Base-by-base conservation (phyloP, 2,797 vertebrate genomes). In the Xyrichtys novacula region DNA sequence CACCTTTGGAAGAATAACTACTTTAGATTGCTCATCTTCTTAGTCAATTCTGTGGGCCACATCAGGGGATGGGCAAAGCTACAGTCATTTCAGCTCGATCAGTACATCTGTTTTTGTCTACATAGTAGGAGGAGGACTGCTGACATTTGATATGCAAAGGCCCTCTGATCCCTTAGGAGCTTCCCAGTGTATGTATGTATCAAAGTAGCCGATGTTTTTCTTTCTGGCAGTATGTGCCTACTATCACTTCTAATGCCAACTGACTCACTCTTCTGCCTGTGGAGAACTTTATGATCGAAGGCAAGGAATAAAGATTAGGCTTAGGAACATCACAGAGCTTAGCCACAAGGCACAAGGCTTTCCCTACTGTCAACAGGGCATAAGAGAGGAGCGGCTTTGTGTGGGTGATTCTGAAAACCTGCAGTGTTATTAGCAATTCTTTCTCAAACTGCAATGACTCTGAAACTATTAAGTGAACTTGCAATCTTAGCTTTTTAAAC, bases 91-190 rank as follows among this genome's bases (percentile, higher is more conserved):
- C 42, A 40, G 49, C 58, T 65, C 62, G 22, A 20, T 66, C 54
- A 64, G 60, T 81, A 50, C 66, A 69, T 87, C 83, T 89, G 80
- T 88, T 87, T 89, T 69, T 42, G 74, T 87, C 65, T 64, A 79
- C 59, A 69, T 47, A 65, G 89, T 81, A 74, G 89, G 84, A 90
- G 86, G 82, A 87, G 69, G 73, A 84, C 75, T 66, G 6, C 70
- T 89, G 81, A 81, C 85, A 89, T 88, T 88, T 87, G 82, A 87
- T 86, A 86, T 84, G 84, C 81, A 87, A 89, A 88, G 70, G 71
- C 68, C 60, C 64, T 74, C 28, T 71, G 85, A 88, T 84, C 85
- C 85, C 82, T 46, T 23, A 47, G 78, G 66, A 76, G 65, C 71
- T 65, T 84, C 64, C 36, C 54, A 66, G 59, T 74, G 74, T 59